Evolutionary conservation across 2,797 vertebrate species (phyloP).

Genomic region (Selene dorsalis): DNA sequence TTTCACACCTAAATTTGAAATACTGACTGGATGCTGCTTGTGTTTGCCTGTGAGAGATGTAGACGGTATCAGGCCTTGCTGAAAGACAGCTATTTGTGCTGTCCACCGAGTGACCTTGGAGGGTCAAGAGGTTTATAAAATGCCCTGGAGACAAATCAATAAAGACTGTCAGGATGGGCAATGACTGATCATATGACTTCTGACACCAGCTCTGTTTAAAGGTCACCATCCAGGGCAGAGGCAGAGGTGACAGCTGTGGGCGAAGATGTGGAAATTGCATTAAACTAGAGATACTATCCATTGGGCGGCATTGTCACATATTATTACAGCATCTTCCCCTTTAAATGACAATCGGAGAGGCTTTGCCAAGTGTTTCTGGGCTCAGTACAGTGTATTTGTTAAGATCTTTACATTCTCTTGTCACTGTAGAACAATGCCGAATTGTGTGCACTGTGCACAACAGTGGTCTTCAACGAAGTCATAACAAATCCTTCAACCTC

Average conservation of each 20-base stretch:
- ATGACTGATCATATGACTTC: constrained; percentile 33
- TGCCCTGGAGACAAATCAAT: constrained; percentile 59
- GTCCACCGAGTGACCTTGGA: constrained; percentile 50
- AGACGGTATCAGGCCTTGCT: constrained; percentile 23
- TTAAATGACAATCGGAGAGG: constrained; percentile 49
- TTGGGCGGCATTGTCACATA: constrained; percentile 11
- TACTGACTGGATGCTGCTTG: constrained; percentile 47
- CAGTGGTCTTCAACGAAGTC: constrained; percentile 76
- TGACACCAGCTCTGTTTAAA: constrained; percentile 23
- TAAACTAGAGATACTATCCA: constrained; percentile 26
- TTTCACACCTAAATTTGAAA: constrained; percentile 67
- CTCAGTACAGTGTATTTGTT: constrained; percentile 65
- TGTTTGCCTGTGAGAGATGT: constrained; percentile 42
- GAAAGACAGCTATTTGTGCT: constrained; percentile 53
- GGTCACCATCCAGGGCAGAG: constrained; percentile 13
- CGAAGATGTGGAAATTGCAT: constrained; percentile 7
- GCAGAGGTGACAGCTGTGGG: background rate
- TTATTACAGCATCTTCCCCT: constrained; percentile 30
- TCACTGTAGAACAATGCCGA: constrained; percentile 72
- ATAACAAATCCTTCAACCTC: constrained; percentile 72
- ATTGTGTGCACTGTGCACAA: constrained; percentile 73
- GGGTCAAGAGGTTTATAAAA: constrained; percentile 51
- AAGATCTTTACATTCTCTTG: constrained; percentile 62
- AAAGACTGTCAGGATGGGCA: constrained; percentile 37
- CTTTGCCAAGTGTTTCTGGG: constrained; percentile 73